A percentile compares a stretch with the other conserved stretches of the same genome.
phyloP scores from a whole-genome alignment of 2,797 vertebrate genomes.

The Siniperca undulata region DNA sequence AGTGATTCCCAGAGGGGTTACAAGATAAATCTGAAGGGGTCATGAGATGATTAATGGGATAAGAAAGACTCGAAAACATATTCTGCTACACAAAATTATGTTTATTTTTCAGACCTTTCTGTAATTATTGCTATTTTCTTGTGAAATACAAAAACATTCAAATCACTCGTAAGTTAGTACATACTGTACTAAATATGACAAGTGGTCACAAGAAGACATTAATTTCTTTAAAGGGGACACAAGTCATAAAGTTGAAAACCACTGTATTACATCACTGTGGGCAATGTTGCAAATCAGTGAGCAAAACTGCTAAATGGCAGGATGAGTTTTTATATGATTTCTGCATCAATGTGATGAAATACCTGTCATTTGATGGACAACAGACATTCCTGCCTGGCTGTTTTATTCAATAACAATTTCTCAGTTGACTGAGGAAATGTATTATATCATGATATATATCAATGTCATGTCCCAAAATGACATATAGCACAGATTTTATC shows the following conservation, averaged over 20 bases:
- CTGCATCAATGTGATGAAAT: background rate
- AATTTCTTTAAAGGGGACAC: background rate
- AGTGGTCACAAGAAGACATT: background rate
- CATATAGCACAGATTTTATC: background rate
- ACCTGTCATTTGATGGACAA: background rate
- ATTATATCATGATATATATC: background rate
- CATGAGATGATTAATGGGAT: background rate
- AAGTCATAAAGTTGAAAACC: background rate
- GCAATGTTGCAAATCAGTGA: background rate
- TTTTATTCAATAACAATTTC: background rate
- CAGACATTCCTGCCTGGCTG: background rate
- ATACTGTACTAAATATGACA: background rate
- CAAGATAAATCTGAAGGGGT: background rate
- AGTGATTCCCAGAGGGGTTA: background rate
- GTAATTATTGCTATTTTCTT: background rate
- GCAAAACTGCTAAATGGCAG: too few species aligned
- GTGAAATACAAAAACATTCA: background rate
- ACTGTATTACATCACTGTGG: background rate
- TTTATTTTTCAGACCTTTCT: background rate
- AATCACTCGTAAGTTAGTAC: background rate
- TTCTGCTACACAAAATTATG: background rate
- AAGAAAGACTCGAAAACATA: background rate
- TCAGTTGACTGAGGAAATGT: background rate
- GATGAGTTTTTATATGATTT: background rate
- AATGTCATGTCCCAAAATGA: background rate